A percentile compares a stretch with the other conserved stretches of the same genome.
Conservation (phyloP, 37 sponge, comb jelly and placozoan genomes). For the Lycopodina hypogea region DNA sequence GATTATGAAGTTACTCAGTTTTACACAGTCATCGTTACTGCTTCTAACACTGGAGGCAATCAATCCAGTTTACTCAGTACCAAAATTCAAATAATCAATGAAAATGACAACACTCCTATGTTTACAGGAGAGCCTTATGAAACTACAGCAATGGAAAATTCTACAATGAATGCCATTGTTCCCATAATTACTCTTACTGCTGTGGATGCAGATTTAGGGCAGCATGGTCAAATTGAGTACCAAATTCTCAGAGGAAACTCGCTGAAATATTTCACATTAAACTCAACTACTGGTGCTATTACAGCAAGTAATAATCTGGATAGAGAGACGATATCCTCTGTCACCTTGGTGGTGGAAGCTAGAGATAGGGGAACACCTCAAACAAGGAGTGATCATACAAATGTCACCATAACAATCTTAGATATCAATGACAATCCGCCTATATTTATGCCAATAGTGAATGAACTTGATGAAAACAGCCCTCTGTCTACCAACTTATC, state of each 20-base stretch:
- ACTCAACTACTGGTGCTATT: slow-evolving; percentile 14
- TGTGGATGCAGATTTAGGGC: slow-evolving; percentile 39
- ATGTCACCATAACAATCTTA: slow-evolving; percentile 51
- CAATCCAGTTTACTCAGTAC: slow-evolving; percentile 22
- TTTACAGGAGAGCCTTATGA: slow-evolving; percentile 23
- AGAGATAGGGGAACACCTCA: slow-evolving; percentile 29
- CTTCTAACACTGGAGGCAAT: slow-evolving; percentile 31
- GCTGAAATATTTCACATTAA: slow-evolving; percentile 46
- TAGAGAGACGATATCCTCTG: slow-evolving; percentile 35
- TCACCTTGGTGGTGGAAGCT: slow-evolving; percentile 46
- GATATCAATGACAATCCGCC: slow-evolving; percentile 80
- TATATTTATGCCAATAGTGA: slow-evolving; percentile 21
- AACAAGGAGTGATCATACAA: neutral
- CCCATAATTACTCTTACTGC: slow-evolving; percentile 25
- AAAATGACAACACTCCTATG: slow-evolving; percentile 67
- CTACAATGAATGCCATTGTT: slow-evolving; percentile 13
- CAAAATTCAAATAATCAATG: slow-evolving; percentile 50
- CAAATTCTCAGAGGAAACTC: slow-evolving; percentile 24
- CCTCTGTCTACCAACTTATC: slow-evolving; percentile 23
- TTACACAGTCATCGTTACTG: slow-evolving; percentile 39
- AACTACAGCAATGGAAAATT: slow-evolving; percentile 37
- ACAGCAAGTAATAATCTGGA: slow-evolving; percentile 46
- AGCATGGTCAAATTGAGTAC: slow-evolving; percentile 1
- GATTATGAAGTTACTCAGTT: slow-evolving; percentile 36
- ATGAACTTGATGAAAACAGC: slow-evolving; percentile 55